These are phyloP conservation scores for Falco novaeseelandiae DNA, from an alignment of 2,797 vertebrate species.

Conservation along the genomic window DNA sequence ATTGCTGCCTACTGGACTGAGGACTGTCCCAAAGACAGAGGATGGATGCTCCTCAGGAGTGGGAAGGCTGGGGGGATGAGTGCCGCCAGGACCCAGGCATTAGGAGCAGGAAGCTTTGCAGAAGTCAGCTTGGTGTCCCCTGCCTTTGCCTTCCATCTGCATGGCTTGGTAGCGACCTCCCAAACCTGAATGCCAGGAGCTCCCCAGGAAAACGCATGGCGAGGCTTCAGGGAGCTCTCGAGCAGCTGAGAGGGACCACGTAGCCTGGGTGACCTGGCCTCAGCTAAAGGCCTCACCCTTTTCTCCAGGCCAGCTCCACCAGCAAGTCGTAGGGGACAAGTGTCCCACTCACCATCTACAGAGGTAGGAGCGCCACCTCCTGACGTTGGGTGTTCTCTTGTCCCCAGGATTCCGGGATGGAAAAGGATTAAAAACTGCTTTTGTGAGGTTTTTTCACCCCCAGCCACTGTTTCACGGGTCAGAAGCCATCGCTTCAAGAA, in stretches of 20 bases:
- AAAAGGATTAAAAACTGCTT: neutral
- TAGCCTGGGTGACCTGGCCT: accelerated
- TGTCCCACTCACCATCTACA: neutral
- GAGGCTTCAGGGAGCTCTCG: neutral
- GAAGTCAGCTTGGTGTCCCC: neutral
- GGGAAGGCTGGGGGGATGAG: neutral
- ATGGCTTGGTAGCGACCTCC: accelerated
- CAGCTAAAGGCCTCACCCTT: neutral
- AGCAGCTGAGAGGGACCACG: neutral
- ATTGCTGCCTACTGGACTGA: neutral
- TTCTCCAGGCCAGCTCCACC: neutral
- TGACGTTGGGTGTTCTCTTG: neutral
- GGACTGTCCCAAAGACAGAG: neutral
- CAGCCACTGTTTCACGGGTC: neutral
- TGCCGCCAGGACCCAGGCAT: accelerated
- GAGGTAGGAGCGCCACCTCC: conserved; percentile 62
- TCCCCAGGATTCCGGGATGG: neutral
- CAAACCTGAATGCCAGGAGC: neutral
- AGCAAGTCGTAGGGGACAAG: neutral
- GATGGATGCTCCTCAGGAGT: neutral
- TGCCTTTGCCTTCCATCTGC: accelerated
- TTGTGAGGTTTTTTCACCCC: accelerated
- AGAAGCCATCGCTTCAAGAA: neutral
- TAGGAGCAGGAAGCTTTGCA: neutral
- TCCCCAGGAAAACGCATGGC: accelerated